These are phyloP conservation scores for Collichthys lucidus DNA, from an alignment of 2,113 vertebrate species.

Conservation along the genomic window DNA sequence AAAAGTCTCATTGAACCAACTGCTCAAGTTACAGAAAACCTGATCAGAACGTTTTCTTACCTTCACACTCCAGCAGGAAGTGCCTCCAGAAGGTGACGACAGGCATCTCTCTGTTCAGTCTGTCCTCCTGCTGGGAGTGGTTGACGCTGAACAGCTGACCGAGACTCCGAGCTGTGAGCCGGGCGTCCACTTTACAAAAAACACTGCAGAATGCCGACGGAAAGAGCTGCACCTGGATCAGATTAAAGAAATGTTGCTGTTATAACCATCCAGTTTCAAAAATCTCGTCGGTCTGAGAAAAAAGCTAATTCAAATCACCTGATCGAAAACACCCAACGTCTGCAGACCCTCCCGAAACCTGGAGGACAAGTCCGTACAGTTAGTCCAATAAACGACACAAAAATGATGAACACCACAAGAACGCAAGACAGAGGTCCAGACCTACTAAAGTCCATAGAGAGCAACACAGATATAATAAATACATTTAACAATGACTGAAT, in stretches of 20 bases:
- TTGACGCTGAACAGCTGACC: constrained; percentile 84
- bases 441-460: too few species aligned
- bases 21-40: too few species aligned
- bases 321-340: constrained; percentile 91
- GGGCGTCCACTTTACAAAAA: constrained; percentile 85
- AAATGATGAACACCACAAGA: too few species aligned
- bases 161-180: constrained; percentile 84
- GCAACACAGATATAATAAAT: too few species aligned
- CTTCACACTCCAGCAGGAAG: constrained; percentile 89
- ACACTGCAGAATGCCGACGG: constrained; percentile 85
- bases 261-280: not conserved
- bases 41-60: constrained; percentile 67
- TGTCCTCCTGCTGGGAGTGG: constrained; percentile 77
- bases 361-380: constrained; percentile 48
- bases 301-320: constrained; percentile 59
- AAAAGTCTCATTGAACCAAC: too few species aligned
- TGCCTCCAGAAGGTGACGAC: constrained; percentile 87
- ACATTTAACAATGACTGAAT: too few species aligned
- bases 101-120: constrained; percentile 58
- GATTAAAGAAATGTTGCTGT: not conserved
- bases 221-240: constrained; percentile 85
- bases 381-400: too few species aligned
- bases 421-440: too few species aligned
- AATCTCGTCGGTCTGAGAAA: too few species aligned
- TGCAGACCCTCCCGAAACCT: constrained; percentile 93